Percentiles rank a stretch among this genome's conserved stretches.
Conservation (phyloP, 2,888 invertebrate species). For the Drosophila nr. perissopoda region DNA sequence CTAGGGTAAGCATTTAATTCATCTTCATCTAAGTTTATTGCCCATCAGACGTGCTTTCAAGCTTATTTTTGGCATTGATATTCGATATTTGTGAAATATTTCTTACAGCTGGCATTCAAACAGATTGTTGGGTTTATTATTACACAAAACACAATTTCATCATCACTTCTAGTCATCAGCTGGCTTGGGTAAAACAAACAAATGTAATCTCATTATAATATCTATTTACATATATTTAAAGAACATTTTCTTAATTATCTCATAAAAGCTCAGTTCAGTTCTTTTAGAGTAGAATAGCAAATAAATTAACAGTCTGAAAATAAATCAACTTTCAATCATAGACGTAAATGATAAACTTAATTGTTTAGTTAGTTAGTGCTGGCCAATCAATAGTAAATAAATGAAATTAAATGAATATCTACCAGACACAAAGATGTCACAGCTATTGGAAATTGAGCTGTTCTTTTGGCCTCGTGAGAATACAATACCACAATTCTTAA, state of each 20-base stretch:
- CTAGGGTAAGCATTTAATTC: conserved; percentile 33
- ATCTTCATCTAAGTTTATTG: conserved; percentile 26
- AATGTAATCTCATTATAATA: neutral
- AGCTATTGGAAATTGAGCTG: neutral
- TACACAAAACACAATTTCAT: neutral
- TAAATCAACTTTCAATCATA: conserved; percentile 1
- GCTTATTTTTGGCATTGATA: conserved; percentile 3
- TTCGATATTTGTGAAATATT: conserved; percentile 14
- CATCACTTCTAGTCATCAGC: neutral
- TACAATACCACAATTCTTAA: neutral
- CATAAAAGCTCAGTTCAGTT: neutral
- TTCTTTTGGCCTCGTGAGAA: neutral
- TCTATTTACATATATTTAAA: conserved; percentile 6
- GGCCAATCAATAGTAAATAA: conserved; percentile 47
- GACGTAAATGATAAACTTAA: neutral
- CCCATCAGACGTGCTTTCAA: conserved; percentile 9
- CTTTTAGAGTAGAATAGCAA: neutral
- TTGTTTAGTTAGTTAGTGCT: neutral
- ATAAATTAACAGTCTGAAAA: neutral
- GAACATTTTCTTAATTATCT: neutral
- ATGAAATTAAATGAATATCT: conserved; percentile 31
- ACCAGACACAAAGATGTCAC: neutral
- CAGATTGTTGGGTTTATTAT: neutral
- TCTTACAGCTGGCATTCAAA: neutral
- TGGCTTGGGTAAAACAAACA: neutral